Base-by-base conservation (phyloP, 2,888 invertebrate genomes). In the Agriopis aurantiaria region DNA sequence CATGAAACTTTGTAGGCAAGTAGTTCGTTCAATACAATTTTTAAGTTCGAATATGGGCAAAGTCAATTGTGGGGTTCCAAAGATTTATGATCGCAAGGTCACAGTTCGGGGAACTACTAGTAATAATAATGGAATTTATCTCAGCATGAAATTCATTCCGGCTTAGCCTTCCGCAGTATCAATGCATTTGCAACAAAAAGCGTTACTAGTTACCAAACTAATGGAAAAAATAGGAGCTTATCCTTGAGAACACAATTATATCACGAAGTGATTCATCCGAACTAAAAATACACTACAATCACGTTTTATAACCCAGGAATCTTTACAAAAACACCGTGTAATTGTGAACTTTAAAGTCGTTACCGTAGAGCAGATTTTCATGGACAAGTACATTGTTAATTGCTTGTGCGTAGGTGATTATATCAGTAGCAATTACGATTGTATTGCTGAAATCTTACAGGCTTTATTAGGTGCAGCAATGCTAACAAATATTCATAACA, bases 241-340 rank as follows among this genome's bases (percentile, higher is more conserved):
- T 69, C 72, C 75, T 72, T 75, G 76, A 72, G 61, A 69, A 72
- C 61, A 58, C 68, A 71, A 77, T 75, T 71, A 73, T 71, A 68
- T 66, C 45, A 53, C 68, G 12, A 58, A 58, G 70, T 75, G 76
- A 76, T 64, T 75, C 76, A 74, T 73, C 69, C 66, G 57, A 33
- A 58, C 57, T 62, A 72, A 59, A 68, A 68, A 72, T 68, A 72
- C 65, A 53, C 41, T 62, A 64, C 66, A 71, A 71, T 67, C 62
- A 51, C 40, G 40, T 60, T 67, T 63, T 64, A 64, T 56, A 59
- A 40, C 70, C 33, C 57, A 58, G 45, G 46, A 62, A 65, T 66
- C 61, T 72, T 72, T 58, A 61, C 43, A 65, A 48, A 55, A 58
- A 55, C 40, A 55, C 11, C 48, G n/a, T 45, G 17, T 45, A 12